Evolutionary conservation across 2,888 invertebrate genomes (phyloP), one percentile per base, ranked within the genome.

Genomic region (Nebria brevicollis): DNA sequence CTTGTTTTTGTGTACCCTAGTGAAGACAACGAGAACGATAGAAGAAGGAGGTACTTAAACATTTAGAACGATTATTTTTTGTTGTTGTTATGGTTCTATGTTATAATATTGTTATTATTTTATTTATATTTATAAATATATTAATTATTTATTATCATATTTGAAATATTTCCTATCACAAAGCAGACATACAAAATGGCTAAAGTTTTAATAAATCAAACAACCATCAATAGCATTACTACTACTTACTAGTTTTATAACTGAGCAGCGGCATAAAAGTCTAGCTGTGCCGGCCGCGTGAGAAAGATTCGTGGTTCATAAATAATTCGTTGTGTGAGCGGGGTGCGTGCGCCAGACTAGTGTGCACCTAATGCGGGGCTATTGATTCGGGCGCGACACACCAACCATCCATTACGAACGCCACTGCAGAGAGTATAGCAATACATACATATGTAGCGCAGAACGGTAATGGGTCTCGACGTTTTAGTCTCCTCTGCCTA

Each of bases 1-100:
- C 34, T 4, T 34, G 34, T 5, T 34, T 2, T 25, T 68, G 13
- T 26, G 73, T 73, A 73, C 7, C 26, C 10, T 74, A 68, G 66
- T 42, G 34, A 78, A 11, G 73, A 73, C 13, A 41, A 34, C 70
- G 7, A 54, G 54, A 54, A 54, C 54, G 42, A 72, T 26, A 6
- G 66, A 42, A 72, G 64, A 64, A 80, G 80, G 80, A 80, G 80
- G 80, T 80, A 80, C 80, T 80, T 54, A 70, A 75, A 54, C 74
- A 65, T 42, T 54, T 75, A 70, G 64, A 79, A 65, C 73, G 34
- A 73, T 34, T 34, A 4, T 41, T 34, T 43, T 75, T 64, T n/a
- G 42, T 13, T 73, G 54, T 54, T 54, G 8, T 54, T 11, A 54
- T 54, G 13, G 54, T 54, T 54, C 8, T 54, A 54, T 54, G 8